Evolutionary conservation across 2,888 invertebrate genomes (phyloP).

Genomic region (Elaeidobius kamerunicus): DNA sequence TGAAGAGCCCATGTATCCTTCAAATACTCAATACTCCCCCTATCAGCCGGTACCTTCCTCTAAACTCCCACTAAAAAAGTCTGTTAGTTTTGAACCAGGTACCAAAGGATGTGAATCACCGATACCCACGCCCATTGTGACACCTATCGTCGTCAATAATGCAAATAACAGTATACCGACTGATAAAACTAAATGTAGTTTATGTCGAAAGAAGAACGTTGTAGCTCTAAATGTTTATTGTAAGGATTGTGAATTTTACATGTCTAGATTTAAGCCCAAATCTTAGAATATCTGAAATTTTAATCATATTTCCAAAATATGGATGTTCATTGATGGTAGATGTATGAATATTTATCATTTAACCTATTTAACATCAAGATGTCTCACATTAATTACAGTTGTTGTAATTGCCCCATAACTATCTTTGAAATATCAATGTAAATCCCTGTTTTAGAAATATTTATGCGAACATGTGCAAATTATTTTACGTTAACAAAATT

Average conservation of each 20-base stretch:
- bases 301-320: neutral
- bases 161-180: constrained; percentile 44
- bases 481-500: constrained; percentile 8
- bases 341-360: neutral
- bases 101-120: constrained; percentile 60
- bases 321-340: neutral
- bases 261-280: constrained; percentile 75
- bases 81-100: constrained; percentile 69
- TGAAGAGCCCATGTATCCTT: constrained; percentile 40
- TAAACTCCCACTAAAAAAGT: constrained; percentile 65
- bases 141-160: constrained; percentile 48
- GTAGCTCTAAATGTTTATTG: constrained; percentile 79
- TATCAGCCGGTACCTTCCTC: constrained; percentile 64
- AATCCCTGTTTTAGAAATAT: constrained; percentile 7
- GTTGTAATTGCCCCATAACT: neutral
- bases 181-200: constrained; percentile 71
- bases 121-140: constrained; percentile 45
- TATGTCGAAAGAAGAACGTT: constrained; percentile 84
- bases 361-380: no score
- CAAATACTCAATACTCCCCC: constrained; percentile 52
- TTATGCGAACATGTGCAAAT: constrained; percentile 15
- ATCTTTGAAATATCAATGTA: neutral
- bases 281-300: constrained; percentile 34
- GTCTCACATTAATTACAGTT: no score
- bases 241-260: constrained; percentile 88